Base-by-base conservation (phyloP, 2,113 vertebrate species). In the Atrichornis clamosus region DNA sequence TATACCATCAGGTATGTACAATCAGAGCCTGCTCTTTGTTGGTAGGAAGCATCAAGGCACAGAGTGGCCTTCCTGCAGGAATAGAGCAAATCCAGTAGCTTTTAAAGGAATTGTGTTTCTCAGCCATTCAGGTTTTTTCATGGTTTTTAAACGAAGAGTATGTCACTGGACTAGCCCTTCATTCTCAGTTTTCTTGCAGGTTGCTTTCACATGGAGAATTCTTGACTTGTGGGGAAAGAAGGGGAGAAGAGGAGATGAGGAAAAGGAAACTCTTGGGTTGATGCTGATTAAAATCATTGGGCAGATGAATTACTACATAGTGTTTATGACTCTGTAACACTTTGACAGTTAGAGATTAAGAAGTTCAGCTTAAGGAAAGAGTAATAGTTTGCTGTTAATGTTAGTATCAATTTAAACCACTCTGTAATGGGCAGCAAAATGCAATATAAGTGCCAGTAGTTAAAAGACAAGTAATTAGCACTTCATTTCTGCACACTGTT, bases 361-460 rank as follows among this genome's bases (percentile, higher is more conserved):
- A 89, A 93, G 49, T 89, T 93, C 87, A 94, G 30, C 24, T 90
- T 95, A 91, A 87, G 72, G 59, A 94, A 94, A 88, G 84, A 91
- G 65, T 94, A 91, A 87, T 85, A 73, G 88, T 83, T 91, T 83
- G 41, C 77, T 91, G 7, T 87, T 95, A 82, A 46, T 87, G 37
- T 50, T 92, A 64, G 53, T 81, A 52, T 81, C 11, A 42, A 28
- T 79, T 92, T 86, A 93, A 95, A 76, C 46, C 35, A 49, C 53
- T 60, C 32, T 88, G 3, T 84, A 74, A 67, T 68, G 60, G 60
- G 44, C 62, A 72, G 47, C 39, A 41, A 84, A 65, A 90, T 86
- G 37, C 5, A 7, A 19, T 76, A 2, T n/a, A 78, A 67, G 20
- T 67, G 39, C 73, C 59, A 39, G 33, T 81, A 65, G 42, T 81